Evolutionary conservation across 1,140 invertebrate species (phyloP).

Genomic region (Scaptomyza pallida): DNA sequence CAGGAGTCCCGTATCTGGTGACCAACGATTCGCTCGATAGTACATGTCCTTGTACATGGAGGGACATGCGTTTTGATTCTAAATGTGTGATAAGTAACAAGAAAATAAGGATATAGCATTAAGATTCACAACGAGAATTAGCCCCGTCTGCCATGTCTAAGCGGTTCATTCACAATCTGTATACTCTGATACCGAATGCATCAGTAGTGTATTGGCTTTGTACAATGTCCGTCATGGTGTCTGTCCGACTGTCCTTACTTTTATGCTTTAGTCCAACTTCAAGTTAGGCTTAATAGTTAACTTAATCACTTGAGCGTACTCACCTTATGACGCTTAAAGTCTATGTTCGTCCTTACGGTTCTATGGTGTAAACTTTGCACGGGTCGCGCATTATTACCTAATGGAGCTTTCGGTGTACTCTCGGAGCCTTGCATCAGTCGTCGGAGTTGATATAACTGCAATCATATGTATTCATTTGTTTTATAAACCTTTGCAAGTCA

Average conservation of each 20-base stretch:
- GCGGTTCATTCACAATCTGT: too few species aligned
- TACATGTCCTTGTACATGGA: conserved; percentile 90
- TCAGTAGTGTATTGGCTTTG: too few species aligned
- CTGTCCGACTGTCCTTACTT: too few species aligned
- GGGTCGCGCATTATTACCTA: conserved; percentile 97
- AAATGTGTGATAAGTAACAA: too few species aligned
- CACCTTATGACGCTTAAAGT: conserved; percentile 91
- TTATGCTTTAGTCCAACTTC: too few species aligned
- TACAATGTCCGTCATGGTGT: too few species aligned
- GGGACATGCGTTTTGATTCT: conserved; percentile 87
- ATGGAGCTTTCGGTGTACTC: conserved; percentile 92
- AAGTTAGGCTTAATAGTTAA: too few species aligned
- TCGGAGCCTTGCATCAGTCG: conserved; percentile 94
- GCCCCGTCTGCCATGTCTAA: too few species aligned
- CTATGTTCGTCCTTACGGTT: conserved; percentile 97
- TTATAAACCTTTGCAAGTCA: too few species aligned
- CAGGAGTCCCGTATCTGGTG: conserved; percentile 78
- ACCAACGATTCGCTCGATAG: conserved; percentile 85
- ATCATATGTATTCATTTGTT: conserved; percentile 13
- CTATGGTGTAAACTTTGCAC: conserved; percentile 95
- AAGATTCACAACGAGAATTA: too few species aligned
- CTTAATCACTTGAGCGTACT: conserved; percentile 38
- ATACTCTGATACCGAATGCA: too few species aligned
- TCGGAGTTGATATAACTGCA: conserved; percentile 92
- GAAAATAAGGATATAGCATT: conserved; percentile 11